Evolutionary conservation across 2,797 vertebrate species (phyloP).

Genomic region (Euphonia xanthogaster): DNA sequence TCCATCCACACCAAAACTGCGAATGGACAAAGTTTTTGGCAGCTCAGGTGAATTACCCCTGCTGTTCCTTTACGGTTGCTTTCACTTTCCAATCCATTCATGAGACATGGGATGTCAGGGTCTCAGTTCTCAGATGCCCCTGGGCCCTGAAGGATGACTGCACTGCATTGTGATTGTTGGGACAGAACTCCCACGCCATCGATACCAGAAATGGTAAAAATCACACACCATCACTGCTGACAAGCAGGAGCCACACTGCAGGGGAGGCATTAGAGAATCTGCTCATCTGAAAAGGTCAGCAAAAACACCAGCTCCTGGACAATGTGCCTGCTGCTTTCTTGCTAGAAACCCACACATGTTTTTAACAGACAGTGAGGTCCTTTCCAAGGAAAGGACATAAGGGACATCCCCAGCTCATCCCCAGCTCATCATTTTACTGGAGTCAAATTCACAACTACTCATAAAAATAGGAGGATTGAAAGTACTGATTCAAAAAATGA

Average conservation of each 20-base stretch:
- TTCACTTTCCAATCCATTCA: neutral
- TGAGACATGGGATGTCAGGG: neutral
- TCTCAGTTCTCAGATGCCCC: neutral
- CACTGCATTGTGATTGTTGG: neutral
- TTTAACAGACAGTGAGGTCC: neutral
- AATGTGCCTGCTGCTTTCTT: neutral
- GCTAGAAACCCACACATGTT: slow-evolving; percentile 46
- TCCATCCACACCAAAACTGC: neutral
- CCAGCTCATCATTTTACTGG: neutral
- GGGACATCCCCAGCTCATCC: neutral
- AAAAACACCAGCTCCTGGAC: neutral
- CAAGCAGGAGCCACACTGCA: neutral
- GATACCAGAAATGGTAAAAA: neutral
- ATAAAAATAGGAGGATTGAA: neutral
- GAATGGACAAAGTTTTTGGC: neutral
- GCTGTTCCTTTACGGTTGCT: neutral
- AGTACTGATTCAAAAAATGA: neutral
- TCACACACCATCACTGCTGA: neutral
- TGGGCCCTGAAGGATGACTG: neutral
- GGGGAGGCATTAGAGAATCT: neutral
- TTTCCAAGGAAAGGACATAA: neutral
- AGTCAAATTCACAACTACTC: neutral
- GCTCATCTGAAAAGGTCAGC: slow-evolving; percentile 1
- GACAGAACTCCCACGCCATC: neutral
- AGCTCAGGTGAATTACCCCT: neutral